These are phyloP conservation scores for Chlorocebus sabaeus DNA, from an alignment of 2,113 vertebrate genomes.

Conservation along the genomic window DNA sequence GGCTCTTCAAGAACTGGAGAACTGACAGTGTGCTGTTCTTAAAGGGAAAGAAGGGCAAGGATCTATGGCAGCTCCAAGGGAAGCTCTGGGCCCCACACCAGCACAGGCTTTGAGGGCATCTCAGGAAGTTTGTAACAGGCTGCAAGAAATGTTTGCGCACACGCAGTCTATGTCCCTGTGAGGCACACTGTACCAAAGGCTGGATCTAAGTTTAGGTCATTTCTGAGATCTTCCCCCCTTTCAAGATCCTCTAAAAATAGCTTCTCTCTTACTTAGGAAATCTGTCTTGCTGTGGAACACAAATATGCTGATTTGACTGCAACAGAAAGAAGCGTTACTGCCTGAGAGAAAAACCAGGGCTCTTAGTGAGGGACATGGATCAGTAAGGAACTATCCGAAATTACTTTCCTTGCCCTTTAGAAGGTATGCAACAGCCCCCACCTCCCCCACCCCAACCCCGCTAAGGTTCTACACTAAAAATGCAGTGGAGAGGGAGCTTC, in stretches of 20 bases:
- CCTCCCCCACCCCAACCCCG: not conserved
- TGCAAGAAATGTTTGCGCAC: not conserved
- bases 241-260: constrained; percentile 59
- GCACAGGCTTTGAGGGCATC: not conserved
- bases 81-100: not conserved
- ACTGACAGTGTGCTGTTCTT: not conserved
- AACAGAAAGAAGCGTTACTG: constrained; percentile 8
- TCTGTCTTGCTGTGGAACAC: constrained; percentile 24
- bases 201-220: constrained; percentile 46
- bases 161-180: not conserved
- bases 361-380: not conserved
- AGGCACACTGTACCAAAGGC: not conserved
- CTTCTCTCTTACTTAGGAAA: constrained; percentile 44
- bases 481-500: not conserved
- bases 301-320: constrained; percentile 45
- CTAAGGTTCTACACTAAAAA: not conserved
- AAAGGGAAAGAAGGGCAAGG: not conserved
- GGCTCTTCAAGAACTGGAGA: not conserved
- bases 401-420: not conserved
- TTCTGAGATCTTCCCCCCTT: constrained; percentile 9
- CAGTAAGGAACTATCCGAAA: not conserved
- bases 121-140: not conserved
- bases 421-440: too few species aligned
- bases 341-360: not conserved
- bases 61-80: not conserved